Evolutionary conservation across 2,113 vertebrate species (phyloP), one percentile per base, ranked within the genome.

Genomic region (Dasyprocta punctata): DNA sequence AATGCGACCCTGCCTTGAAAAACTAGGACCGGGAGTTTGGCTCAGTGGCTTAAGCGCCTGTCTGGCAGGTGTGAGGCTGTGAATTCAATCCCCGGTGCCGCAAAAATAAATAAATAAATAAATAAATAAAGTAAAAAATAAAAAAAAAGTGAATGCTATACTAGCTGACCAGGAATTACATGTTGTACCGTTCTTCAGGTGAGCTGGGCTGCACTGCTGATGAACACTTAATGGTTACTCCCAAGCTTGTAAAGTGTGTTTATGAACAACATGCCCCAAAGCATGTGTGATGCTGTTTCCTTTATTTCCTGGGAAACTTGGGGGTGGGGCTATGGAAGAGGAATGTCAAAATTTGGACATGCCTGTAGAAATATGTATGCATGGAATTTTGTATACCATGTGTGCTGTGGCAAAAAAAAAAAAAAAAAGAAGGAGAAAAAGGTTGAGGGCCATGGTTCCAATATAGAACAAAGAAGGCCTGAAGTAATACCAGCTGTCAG

Each of bases 291-390:
- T 63, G 38, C 36, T 90, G 80, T 58, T 69, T 63, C 49, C 61
- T 96, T 94, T 94, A 95, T 92, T 97, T 95, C 71, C 82, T 84
- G 83, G 82, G 84, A 89, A 94, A 93, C 67, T 41, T 87, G 84
- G 80, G 36, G 58, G 63, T 69, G 60, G 60, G 71, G 33, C 10
- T 14, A 28, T 38, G 7, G 71, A 67, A 8, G 44, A 89, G 75
- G 80, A 89, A 90, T 93, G 81, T 80, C 92, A 98, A 92, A 96
- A 95, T 90, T 69, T 87, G 86, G 80, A 94, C 94, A 95, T 73
- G 90, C 69, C 73, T 69, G 19, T 0, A 89, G 87, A 97, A 94
- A 78, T 77, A 33, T 65, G 89, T 73, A 96, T 87, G 77, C 30
- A 4, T 93, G 84, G 94, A 97, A 97, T 97, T 97, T 84, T 71